Percentiles rank a stretch among this genome's conserved stretches.
These are phyloP conservation scores for Camptogramma bilineatum DNA, from an alignment of 2,888 invertebrate genomes.

Conservation along the genomic window DNA sequence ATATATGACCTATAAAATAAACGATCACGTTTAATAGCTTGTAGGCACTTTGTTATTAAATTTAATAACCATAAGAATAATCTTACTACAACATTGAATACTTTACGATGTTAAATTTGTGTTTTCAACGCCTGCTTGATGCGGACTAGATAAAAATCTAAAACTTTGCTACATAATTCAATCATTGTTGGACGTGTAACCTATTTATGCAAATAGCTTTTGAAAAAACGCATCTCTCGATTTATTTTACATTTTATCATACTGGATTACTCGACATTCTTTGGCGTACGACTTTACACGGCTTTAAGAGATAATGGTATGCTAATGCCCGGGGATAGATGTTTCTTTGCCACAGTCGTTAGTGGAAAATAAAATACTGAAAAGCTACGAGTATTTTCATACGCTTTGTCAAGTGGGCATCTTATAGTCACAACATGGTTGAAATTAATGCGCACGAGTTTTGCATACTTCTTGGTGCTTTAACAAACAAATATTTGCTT, in stretches of 20 bases:
- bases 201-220: constrained; percentile 56
- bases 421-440: constrained; percentile 18
- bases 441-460: constrained; percentile 10
- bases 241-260: constrained; percentile 62
- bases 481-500: constrained; percentile 18
- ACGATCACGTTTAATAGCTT: constrained; percentile 48
- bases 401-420: constrained; percentile 20
- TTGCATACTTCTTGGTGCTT: constrained; percentile 14
- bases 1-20: constrained; percentile 47
- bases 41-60: constrained; percentile 46
- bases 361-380: constrained; percentile 53
- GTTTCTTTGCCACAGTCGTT: constrained; percentile 53
- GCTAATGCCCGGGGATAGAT: constrained; percentile 64
- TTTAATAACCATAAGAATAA: constrained; percentile 50
- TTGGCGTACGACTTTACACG: constrained; percentile 61
- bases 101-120: constrained; percentile 40
- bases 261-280: constrained; percentile 63
- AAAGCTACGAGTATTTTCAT: constrained; percentile 45
- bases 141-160: constrained; percentile 33
- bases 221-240: constrained; percentile 48
- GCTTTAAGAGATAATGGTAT: constrained; percentile 69
- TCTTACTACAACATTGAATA: constrained; percentile 33
- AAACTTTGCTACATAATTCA: constrained; percentile 48
- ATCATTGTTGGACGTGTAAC: constrained; percentile 53
- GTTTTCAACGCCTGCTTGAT: constrained; percentile 23